Base-by-base conservation (phyloP, 2,888 invertebrate species). In the Nomada lathburiana region DNA sequence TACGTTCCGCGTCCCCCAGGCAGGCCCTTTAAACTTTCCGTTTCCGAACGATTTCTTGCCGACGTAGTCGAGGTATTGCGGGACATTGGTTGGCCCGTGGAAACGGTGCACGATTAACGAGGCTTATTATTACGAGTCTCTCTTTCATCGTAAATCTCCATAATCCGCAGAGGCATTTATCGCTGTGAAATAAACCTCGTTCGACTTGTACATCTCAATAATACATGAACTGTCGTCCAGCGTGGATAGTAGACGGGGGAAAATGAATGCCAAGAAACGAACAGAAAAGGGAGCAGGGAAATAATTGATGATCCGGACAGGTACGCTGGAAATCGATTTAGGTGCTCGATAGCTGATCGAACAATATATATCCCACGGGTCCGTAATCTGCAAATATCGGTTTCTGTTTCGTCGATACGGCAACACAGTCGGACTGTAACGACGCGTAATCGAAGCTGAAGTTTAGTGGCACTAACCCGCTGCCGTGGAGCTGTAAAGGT, bases 391-490 rank as follows among this genome's bases (percentile, higher is more conserved):
- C 78, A 29, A 20, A 2, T 20, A 47, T 60, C 53, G 44, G 9
- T 36, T 23, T 26, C 44, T 20, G 3, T 16, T 11, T 26, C 7
- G 10, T 9, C 4, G 52, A 59, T 11, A 65, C 55, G 69, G 71
- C 55, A 80, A 80, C 55, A 63, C 63, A 63, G 82, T 68, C 16
- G 47, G 16, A 13, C 13, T 55, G 74, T 79, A 83, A 83, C 55
- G 68, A 59, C 85, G 85, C 84, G 84, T 86, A 86, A 89, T 80
- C 86, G 82, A 80, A 84, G 83, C 74, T 84, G 88, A 89, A 89
- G 86, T 89, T 89, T 88, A 88, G 87, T 88, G 86, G 73, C 87
- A 85, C 85, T 89, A 89, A 85, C 86, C 83, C 71, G 86, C 65
- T 80, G 77, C 84, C 85, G 77, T 80, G 80, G 83, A 73, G 81